phyloP scores from a whole-genome alignment of 2,113 vertebrate species.

The Phaetusa simplex region DNA sequence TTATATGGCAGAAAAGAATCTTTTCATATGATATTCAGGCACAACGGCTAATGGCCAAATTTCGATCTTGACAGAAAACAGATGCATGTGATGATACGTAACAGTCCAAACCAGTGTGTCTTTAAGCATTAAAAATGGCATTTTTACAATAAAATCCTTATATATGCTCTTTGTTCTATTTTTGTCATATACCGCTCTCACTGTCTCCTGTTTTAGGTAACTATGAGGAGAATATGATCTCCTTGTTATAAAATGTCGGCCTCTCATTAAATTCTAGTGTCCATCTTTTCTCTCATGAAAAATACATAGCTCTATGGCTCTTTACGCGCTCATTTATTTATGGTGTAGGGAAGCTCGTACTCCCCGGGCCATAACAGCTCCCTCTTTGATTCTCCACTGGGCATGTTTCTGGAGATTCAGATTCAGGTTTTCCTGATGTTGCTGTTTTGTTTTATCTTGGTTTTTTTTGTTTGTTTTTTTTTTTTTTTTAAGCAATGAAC shows the following conservation, averaged over 20 bases:
- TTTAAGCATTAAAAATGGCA: background rate
- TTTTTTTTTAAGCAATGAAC: background rate
- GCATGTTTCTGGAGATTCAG: background rate
- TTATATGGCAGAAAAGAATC: background rate
- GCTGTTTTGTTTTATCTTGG: background rate
- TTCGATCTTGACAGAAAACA: background rate
- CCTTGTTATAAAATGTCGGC: background rate
- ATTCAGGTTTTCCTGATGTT: background rate
- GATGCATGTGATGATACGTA: background rate
- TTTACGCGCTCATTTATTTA: slow-evolving; percentile 20
- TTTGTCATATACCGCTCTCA: background rate
- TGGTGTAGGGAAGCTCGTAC: background rate
- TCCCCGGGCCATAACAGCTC: background rate
- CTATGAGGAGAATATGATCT: background rate
- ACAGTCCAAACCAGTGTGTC: background rate
- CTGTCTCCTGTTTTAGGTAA: background rate
- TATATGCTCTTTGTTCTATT: background rate
- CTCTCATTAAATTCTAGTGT: background rate
- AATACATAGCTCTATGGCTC: background rate
- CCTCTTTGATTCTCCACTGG: background rate
- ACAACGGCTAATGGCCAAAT: background rate
- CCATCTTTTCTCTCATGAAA: slow-evolving; percentile 31
- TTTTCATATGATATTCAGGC: background rate
- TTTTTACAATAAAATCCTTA: background rate
- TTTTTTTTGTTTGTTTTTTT: background rate